A percentile compares a stretch with the other conserved stretches of the same genome.
Conservation (phyloP, 2,113 vertebrate genomes). For the Chauna torquata region DNA sequence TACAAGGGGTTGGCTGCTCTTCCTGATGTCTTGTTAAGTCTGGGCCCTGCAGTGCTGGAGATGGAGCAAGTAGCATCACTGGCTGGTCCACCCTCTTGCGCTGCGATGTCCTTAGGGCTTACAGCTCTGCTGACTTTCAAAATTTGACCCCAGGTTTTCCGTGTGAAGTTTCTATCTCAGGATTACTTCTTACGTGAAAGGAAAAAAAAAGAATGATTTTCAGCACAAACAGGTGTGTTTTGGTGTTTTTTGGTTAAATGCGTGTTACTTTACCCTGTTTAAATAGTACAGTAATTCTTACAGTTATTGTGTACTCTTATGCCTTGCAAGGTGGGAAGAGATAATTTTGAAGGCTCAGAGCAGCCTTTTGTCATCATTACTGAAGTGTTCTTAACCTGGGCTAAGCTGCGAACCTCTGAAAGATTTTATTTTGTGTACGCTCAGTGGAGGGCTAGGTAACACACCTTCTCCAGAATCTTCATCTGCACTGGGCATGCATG, state of each 20-base stretch:
- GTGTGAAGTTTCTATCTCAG: not conserved
- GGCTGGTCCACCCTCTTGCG: not conserved
- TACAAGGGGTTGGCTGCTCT: not conserved
- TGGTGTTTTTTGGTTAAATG: not conserved
- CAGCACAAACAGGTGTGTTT: not conserved
- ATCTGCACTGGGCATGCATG: fast-evolving
- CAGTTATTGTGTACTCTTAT: not conserved
- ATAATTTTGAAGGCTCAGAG: not conserved
- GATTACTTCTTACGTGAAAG: not conserved
- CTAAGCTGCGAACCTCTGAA: not conserved
- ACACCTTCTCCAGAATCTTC: not conserved
- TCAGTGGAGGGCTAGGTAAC: not conserved
- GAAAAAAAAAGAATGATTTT: not conserved
- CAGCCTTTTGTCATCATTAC: not conserved
- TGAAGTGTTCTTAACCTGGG: not conserved
- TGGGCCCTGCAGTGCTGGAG: not conserved
- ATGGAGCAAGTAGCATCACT: not conserved
- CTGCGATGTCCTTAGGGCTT: fast-evolving
- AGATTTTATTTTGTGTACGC: not conserved
- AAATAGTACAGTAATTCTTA: not conserved
- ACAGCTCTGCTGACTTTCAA: not conserved
- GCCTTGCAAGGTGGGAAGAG: not conserved
- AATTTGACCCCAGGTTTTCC: not conserved
- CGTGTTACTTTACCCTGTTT: not conserved
- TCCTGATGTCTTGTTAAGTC: not conserved